These are phyloP conservation scores for Nothobranchius furzeri DNA, from an alignment of 2,113 vertebrate genomes.

Conservation along the genomic window DNA sequence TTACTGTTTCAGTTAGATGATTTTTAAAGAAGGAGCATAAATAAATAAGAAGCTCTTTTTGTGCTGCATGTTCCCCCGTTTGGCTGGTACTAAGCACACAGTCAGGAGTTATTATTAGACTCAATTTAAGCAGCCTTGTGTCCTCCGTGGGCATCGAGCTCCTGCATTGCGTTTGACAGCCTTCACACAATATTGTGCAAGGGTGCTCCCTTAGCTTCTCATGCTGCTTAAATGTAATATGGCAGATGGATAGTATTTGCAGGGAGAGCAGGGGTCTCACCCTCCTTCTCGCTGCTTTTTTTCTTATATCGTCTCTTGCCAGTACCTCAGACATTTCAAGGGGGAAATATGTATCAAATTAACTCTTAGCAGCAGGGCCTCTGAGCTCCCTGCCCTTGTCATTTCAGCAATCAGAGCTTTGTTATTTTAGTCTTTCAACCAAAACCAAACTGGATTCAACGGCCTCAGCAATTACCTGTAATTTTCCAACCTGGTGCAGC, in stretches of 20 bases:
- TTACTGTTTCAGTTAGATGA: conserved; percentile 59
- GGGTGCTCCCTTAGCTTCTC: conserved; percentile 71
- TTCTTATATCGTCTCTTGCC: conserved; percentile 59
- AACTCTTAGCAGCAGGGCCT: conserved; percentile 71
- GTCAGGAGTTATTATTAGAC: conserved; percentile 67
- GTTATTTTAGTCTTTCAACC: conserved; percentile 79
- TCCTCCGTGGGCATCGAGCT: conserved; percentile 58
- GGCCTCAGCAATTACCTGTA: conserved; percentile 77
- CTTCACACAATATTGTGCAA: conserved; percentile 75
- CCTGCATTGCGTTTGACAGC: conserved; percentile 74
- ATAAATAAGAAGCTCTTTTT: conserved; percentile 63
- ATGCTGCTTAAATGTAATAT: conserved; percentile 72
- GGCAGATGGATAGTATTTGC: conserved; percentile 75
- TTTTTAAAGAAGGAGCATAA: conserved; percentile 33
- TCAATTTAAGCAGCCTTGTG: conserved; percentile 55
- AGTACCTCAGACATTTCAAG: conserved; percentile 75
- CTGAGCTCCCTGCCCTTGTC: conserved; percentile 66
- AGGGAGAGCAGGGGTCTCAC: conserved; percentile 67
- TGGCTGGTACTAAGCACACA: conserved; percentile 42
- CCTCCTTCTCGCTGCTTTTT: conserved; percentile 58
- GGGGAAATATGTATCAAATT: conserved; percentile 79
- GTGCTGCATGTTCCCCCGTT: conserved; percentile 44
- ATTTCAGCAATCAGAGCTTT: conserved; percentile 77
- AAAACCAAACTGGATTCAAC: conserved; percentile 78
- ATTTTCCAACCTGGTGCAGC: conserved; percentile 74